Conservation (phyloP, 2,113 vertebrate genomes). For the Ardeotis arabs region DNA sequence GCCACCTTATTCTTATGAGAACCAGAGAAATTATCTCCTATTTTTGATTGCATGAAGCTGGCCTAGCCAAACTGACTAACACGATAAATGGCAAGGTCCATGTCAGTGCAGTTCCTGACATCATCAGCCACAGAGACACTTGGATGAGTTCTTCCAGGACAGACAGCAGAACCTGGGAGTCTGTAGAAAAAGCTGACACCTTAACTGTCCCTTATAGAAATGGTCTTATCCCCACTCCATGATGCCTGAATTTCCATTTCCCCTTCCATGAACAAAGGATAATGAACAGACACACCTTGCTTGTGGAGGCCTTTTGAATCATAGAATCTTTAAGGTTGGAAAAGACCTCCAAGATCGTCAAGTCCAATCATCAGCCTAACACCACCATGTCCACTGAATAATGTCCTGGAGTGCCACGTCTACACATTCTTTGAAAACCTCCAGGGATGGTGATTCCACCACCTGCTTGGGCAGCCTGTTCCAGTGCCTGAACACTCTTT, state of each 20-base stretch:
- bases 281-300: neutral
- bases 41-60: neutral
- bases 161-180: neutral
- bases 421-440: too few species aligned
- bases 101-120: neutral
- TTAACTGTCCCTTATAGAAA: neutral
- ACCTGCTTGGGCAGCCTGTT: too few species aligned
- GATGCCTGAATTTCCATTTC: neutral
- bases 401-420: too few species aligned
- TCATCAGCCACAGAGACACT: neutral
- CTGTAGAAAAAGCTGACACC: neutral
- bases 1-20: neutral
- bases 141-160: neutral
- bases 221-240: neutral
- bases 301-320: neutral
- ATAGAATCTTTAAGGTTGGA: too few species aligned
- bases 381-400: too few species aligned
- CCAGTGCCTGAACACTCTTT: too few species aligned
- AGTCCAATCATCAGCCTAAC: too few species aligned
- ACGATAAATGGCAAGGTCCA: neutral
- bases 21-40: neutral
- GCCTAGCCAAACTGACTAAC: neutral
- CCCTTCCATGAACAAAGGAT: neutral
- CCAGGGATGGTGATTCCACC: too few species aligned
- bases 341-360: too few species aligned